These are phyloP conservation scores for Cercopithecus mitis DNA, from an alignment of 2,797 vertebrate species.

Conservation along the genomic window DNA sequence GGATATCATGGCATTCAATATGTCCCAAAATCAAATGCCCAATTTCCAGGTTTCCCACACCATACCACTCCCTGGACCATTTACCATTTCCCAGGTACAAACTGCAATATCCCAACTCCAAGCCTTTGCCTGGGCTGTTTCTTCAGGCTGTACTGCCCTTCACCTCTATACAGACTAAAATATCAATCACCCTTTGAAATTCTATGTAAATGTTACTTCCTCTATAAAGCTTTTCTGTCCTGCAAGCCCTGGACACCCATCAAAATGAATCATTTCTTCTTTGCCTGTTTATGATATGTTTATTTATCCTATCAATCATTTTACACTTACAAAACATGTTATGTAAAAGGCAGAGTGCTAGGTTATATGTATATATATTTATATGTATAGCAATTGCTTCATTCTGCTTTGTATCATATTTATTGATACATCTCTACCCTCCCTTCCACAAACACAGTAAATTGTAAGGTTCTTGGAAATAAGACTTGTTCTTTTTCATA, in stretches of 20 bases:
- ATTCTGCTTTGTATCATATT: conserved; percentile 41
- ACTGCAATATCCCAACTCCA: rapidly evolving
- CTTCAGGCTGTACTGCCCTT: background rate
- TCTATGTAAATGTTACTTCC: background rate
- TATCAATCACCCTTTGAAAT: background rate
- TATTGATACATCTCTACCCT: conserved; percentile 38
- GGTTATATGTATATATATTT: background rate
- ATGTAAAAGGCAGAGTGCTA: background rate
- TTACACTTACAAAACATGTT: conserved; percentile 30
- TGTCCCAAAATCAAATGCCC: background rate
- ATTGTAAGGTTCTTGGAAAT: conserved; percentile 24
- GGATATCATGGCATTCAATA: background rate
- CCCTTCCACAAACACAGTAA: conserved; percentile 27
- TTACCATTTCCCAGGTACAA: background rate
- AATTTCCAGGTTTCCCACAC: background rate
- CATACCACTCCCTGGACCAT: background rate
- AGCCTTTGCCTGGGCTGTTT: background rate
- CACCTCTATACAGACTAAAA: background rate
- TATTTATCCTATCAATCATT: conserved; percentile 57
- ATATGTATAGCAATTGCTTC: background rate
- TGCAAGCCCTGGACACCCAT: background rate
- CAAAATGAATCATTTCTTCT: conserved; percentile 51
- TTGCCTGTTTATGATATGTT: background rate
- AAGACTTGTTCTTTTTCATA: background rate
- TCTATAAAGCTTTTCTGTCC: conserved; percentile 31